Conservation (phyloP, 2,113 vertebrate genomes). For the Prietella phreatophila region DNA sequence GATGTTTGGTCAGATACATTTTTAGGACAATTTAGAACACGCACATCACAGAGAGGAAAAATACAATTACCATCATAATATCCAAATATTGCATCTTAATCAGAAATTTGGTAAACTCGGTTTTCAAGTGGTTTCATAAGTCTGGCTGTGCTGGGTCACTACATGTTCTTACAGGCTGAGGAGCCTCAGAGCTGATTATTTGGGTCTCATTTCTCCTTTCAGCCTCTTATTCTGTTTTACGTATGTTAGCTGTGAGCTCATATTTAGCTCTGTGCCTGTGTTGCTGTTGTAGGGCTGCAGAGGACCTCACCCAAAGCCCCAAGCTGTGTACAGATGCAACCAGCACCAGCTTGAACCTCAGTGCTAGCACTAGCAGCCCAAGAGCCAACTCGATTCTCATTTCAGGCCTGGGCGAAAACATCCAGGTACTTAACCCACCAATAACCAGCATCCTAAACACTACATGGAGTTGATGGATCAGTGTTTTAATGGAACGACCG, state of each 20-base stretch:
- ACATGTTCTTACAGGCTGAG: background rate
- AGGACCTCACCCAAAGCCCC: constrained; percentile 86
- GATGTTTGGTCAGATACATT: background rate
- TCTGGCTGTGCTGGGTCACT: background rate
- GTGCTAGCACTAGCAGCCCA: constrained; percentile 76
- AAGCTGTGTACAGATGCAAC: constrained; percentile 80
- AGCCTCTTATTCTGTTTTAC: background rate
- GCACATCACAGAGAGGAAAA: background rate
- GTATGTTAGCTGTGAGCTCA: background rate
- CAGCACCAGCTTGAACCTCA: constrained; percentile 72
- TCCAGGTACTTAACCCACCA: constrained; percentile 72
- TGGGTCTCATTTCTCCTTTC: background rate
- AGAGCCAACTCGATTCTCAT: constrained; percentile 81
- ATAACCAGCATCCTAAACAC: constrained; percentile 1
- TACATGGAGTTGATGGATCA: background rate
- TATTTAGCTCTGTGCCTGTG: background rate
- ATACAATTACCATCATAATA: background rate
- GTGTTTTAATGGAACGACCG: background rate
- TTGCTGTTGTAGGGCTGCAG: constrained; percentile 70
- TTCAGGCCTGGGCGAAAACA: constrained; percentile 79
- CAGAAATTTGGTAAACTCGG: background rate
- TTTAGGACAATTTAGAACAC: background rate
- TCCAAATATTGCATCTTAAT: background rate
- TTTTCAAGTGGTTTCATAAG: background rate
- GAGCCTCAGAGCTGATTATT: background rate